Evolutionary conservation across 2,797 vertebrate species (phyloP), one percentile per base, ranked within the genome.

Genomic region (Galago senegalensis): DNA sequence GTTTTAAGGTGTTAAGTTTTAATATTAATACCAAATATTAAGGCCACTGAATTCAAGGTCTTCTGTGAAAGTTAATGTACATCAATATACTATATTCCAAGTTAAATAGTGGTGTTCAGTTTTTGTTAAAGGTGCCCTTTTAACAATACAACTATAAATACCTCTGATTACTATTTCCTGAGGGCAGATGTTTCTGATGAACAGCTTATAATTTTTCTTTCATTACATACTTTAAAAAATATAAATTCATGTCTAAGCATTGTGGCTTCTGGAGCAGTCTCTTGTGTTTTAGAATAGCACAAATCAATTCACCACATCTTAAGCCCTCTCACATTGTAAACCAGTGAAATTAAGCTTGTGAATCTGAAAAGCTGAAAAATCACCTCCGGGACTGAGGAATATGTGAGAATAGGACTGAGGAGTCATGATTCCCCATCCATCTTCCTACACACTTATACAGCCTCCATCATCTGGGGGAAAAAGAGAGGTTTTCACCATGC

Each of bases 281-380:
- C 88, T 69, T 81, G 93, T 91, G 91, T 69, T 91, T 93, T 72
- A 70, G 40, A 94, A 61, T 23, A 79, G 60, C 73, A 83, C 76
- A 83, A 91, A 85, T 96, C 65, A 61, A 93, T 95, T 94, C 75
- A 63, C 60, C 16, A 27, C 53, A 76, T 29, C 73, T 46, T 69
- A 34, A 91, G 73, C 12, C 73, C 61, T 91, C 80, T 96, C 67
- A 94, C 89, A 75, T 60, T 89, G 75, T 80, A 95, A 95, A 95
- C 75, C 83, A 95, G 89, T 84, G 84, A 97, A 97, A 97, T 97
- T 94, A 95, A 96, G 93, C 94, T 96, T 96, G 95, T 87, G 96
- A 96, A 93, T 96, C 83, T 94, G 91, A 95, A 87, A 93, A 95
- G 75, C 60, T 85, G 63, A 69, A 93, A 97, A 95, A 34, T 80